Evolutionary conservation across 2,797 vertebrate species (phyloP).

Genomic region (Otolemur crassicaudatus): DNA sequence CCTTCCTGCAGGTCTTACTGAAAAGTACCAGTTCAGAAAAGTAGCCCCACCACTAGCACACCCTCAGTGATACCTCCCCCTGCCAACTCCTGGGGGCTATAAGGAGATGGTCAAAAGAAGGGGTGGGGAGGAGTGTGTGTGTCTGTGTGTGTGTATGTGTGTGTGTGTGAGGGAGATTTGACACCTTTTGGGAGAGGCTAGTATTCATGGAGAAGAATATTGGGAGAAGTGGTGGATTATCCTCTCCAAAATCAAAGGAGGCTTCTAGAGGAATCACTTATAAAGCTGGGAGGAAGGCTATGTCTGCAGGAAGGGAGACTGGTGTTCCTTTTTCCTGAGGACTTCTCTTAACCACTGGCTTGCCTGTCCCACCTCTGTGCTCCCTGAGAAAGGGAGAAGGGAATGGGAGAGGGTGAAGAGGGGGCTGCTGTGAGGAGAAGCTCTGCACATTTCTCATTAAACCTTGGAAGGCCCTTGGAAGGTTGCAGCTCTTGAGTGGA

Average conservation of each 20-base stretch:
- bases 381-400: background rate
- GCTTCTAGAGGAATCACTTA: background rate
- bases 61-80: background rate
- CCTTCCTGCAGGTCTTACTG: background rate
- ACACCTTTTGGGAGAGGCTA: background rate
- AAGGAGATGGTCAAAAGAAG: background rate
- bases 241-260: background rate
- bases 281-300: too few species aligned
- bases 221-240: background rate
- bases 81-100: background rate
- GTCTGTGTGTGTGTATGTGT: too few species aligned
- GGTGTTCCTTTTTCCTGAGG: background rate
- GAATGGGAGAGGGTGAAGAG: background rate
- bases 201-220: background rate
- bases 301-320: background rate
- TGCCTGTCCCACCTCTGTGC: background rate
- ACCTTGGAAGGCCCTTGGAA: background rate
- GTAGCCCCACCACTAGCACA: background rate
- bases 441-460: background rate
- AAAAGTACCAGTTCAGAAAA: background rate
- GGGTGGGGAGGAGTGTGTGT: too few species aligned
- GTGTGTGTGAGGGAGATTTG: too few species aligned
- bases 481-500: background rate
- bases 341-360: too few species aligned
- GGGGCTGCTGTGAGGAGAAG: too few species aligned